Base-by-base conservation (phyloP, 1,140 invertebrate species). In the Adelges cooleyi region DNA sequence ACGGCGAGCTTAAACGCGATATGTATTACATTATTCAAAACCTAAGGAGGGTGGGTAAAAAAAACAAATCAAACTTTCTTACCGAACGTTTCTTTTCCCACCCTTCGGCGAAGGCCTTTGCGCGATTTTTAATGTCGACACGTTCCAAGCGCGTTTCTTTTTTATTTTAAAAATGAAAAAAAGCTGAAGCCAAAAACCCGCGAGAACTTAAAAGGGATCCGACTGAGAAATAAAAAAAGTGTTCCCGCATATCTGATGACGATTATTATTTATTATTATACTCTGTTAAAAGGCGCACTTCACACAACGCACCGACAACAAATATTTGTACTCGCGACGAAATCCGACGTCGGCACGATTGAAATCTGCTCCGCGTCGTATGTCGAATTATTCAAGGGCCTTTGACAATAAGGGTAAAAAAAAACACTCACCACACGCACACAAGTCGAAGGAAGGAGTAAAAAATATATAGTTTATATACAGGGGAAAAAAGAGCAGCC, bases 41-140 rank as follows among this genome's bases (percentile, higher is more conserved):
- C 6, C 33, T 11, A 22, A 17, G 29, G 17, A 23, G 29, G 52
- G 20, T 6, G 52, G 18, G 42, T 8, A n/a, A n/a, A n/a, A n/a
- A n/a, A n/a, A n/a, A n/a, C n/a, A n/a, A n/a, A n/a, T n/a, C n/a
- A 54, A 54, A 54, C 20, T 54, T 54, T 54, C 52, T 54, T 54
- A 40, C 18, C 33, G 25, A 54, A 40, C 42, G 33, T 54, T 54
- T 54, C 52, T 38, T 18, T 20, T 38, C 13, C 36, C 36, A 38
- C 36, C 36, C 36, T 38, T 6, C 36, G 13, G 36, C 36, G 6
- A 13, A 6, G 13, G 36, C 6, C 13, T 6, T 6, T 13, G 6
- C 6, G 6, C 13, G 13, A 38, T 8, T 13, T 6, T 44, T 59
- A 44, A 59, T 59, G 53, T 59, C 18, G 38, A 44, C 38, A 44